phyloP scores from a whole-genome alignment of 1,140 invertebrate species.

The Elymnias hypermnestra region DNA sequence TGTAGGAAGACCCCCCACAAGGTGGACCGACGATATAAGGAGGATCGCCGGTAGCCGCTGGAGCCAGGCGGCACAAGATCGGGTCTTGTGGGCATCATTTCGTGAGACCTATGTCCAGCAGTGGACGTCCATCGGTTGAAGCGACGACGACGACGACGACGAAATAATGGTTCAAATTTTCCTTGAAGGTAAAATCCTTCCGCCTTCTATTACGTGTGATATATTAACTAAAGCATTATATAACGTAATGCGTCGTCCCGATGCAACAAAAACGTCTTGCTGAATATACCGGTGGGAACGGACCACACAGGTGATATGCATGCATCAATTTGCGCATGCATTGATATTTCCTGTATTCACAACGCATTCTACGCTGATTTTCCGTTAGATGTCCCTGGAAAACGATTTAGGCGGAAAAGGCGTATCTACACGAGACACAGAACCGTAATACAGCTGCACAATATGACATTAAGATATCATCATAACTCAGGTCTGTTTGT shows the following conservation, averaged over 20 bases:
- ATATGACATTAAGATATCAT: not conserved
- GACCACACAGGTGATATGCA: conserved; percentile 10
- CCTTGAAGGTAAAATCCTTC: not conserved
- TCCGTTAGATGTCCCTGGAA: conserved; percentile 8
- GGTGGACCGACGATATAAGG: too few relatives aligned
- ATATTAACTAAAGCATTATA: conserved; percentile 2
- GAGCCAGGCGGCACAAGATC: too few relatives aligned
- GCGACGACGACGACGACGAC: too few relatives aligned
- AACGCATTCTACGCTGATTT: conserved; percentile 2
- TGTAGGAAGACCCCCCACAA: too few relatives aligned
- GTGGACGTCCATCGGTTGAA: too few relatives aligned
- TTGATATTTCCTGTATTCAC: conserved; percentile 10
- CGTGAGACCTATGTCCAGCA: too few relatives aligned
- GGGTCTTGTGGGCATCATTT: too few relatives aligned
- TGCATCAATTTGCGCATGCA: conserved; percentile 8
- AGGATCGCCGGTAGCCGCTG: too few relatives aligned
- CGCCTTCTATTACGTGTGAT: conserved; percentile 3
- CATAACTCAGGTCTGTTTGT: not conserved
- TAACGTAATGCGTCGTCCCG: conserved; percentile 2
- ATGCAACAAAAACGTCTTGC: conserved; percentile 1
- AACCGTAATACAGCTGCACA: not conserved
- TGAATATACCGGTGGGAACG: conserved; percentile 2
- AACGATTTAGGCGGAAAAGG: conserved; percentile 9
- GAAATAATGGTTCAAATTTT: too few relatives aligned
- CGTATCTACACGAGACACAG: not conserved